Conservation (phyloP, 2,113 vertebrate genomes). For the Nibea coibor region DNA sequence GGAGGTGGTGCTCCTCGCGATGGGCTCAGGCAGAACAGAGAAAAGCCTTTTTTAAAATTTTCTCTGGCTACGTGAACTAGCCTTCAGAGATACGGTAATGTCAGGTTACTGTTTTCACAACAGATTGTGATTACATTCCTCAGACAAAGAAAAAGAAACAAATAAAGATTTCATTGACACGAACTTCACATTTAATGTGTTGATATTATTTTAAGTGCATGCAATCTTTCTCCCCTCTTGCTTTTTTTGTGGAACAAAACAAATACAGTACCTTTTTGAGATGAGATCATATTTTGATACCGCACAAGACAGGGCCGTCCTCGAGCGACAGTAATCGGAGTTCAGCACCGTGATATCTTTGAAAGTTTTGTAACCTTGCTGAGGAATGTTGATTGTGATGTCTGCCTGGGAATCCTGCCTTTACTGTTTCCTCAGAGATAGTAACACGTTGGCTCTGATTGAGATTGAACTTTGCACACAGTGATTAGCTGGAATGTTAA, state of each 20-base stretch:
- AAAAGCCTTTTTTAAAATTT: background rate
- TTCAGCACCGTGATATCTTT: constrained; percentile 59
- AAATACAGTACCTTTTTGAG: constrained; percentile 14
- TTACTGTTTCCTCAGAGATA: constrained; percentile 83
- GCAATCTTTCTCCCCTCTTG: background rate
- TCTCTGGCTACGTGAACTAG: background rate
- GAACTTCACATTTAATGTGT: no score
- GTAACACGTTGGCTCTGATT: constrained; percentile 75
- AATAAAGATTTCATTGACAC: background rate
- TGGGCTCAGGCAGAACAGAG: constrained; percentile 15
- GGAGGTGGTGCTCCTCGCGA: constrained; percentile 51
- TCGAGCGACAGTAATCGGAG: constrained; percentile 56
- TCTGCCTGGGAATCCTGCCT: constrained; percentile 76
- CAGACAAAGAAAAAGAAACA: background rate
- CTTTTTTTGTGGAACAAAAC: background rate
- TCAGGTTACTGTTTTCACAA: background rate
- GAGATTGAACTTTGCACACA: constrained; percentile 82
- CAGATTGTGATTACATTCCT: constrained; percentile 5
- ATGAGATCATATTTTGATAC: constrained; percentile 46
- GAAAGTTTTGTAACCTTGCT: constrained; percentile 78
- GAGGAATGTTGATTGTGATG: constrained; percentile 85
- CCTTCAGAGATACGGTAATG: constrained; percentile 2
- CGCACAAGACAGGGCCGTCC: constrained; percentile 63
- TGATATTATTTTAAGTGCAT: background rate
- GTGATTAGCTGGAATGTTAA: constrained; percentile 82